Conservation (phyloP, 1,140 invertebrate genomes). For the Hermatobates lingyangjiaoensis region DNA sequence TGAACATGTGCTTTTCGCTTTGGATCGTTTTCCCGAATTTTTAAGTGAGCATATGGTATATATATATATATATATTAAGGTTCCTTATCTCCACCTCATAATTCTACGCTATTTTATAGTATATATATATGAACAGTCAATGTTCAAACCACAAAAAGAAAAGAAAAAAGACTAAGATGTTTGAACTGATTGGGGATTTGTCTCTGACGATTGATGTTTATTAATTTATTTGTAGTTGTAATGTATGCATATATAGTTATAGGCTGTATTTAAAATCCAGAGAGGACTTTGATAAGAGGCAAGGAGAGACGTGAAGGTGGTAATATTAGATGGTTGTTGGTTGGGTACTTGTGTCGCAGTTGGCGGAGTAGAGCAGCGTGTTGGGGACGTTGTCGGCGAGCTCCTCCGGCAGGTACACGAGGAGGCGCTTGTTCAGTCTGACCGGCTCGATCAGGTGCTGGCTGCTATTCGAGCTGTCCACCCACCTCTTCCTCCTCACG, state of each 20-base stretch:
- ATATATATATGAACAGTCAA: too few relatives aligned
- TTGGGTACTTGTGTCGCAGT: neutral
- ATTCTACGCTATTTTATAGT: too few relatives aligned
- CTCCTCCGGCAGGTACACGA: neutral
- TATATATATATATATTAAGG: too few relatives aligned
- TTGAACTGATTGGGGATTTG: too few relatives aligned
- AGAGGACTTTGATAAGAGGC: neutral
- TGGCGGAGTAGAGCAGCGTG: neutral
- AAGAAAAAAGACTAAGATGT: too few relatives aligned
- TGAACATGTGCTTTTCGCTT: too few relatives aligned
- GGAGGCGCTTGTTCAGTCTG: neutral
- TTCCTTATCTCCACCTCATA: too few relatives aligned
- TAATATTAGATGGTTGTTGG: neutral
- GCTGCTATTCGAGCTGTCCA: neutral
- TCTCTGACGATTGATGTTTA: neutral
- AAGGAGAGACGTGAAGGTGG: neutral
- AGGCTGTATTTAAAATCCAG: neutral
- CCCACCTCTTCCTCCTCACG: neutral
- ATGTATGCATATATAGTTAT: neutral
- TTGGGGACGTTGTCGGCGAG: neutral
- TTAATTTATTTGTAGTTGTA: neutral
- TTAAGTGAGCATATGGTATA: too few relatives aligned
- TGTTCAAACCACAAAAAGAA: too few relatives aligned
- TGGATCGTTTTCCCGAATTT: too few relatives aligned
- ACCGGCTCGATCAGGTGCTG: neutral